These are phyloP conservation scores for Achlya flavicornis DNA, from an alignment of 2,888 invertebrate species.

Conservation along the genomic window DNA sequence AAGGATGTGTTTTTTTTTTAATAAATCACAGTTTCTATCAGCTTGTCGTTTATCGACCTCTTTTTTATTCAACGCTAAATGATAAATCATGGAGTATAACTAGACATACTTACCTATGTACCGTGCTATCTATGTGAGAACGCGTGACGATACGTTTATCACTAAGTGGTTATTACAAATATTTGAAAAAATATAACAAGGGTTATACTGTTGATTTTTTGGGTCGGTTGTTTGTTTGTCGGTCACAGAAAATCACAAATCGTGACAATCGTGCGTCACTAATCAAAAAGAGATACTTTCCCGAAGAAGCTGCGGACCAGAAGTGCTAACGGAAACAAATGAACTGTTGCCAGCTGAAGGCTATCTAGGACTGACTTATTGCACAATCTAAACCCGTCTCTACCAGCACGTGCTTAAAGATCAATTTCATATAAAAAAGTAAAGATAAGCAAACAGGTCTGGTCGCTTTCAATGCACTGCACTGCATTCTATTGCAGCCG, in stretches of 20 bases:
- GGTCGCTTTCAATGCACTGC: constrained; percentile 69
- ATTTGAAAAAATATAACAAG: constrained; percentile 47
- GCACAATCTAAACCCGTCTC: constrained; percentile 35
- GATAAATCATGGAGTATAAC: constrained; percentile 49
- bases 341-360: constrained; percentile 72
- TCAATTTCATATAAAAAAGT: constrained; percentile 44
- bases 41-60: constrained; percentile 27
- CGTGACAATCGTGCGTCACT: constrained; percentile 64
- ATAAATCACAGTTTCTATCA: constrained; percentile 7
- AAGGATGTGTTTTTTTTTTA: background rate
- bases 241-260: constrained; percentile 34
- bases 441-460: constrained; percentile 70
- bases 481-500: constrained; percentile 76
- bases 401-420: constrained; percentile 40
- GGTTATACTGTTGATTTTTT: constrained; percentile 39
- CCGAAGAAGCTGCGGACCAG: constrained; percentile 65
- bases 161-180: constrained; percentile 47
- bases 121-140: constrained; percentile 29
- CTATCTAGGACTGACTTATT: constrained; percentile 52
- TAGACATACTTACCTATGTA: constrained; percentile 21
- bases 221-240: constrained; percentile 50
- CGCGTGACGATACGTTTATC: constrained; percentile 58
- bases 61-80: constrained; percentile 42
- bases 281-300: constrained; percentile 70
- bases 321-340: constrained; percentile 80